Percentiles rank a stretch among this genome's conserved stretches.
Conservation (phyloP, 1,140 invertebrate genomes). For the Diorhabda elongata region DNA sequence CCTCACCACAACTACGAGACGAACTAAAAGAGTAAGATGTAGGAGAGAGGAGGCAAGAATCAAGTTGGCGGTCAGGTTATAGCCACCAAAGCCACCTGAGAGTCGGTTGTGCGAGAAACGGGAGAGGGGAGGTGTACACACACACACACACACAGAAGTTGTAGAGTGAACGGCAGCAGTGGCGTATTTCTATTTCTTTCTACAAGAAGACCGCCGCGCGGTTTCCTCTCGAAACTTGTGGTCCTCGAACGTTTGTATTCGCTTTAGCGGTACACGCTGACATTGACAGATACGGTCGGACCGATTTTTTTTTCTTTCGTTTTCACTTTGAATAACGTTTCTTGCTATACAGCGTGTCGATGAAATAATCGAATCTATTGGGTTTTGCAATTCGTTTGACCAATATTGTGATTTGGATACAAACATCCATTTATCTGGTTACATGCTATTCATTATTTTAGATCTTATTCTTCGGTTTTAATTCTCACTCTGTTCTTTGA, state of each 20-base stretch:
- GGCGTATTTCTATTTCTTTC: conserved; percentile 44
- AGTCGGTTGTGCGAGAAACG: conserved; percentile 11
- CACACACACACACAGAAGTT: conserved; percentile 30
- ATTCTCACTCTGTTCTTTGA: too few species aligned
- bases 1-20: conserved; percentile 10
- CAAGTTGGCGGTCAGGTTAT: conserved; percentile 19
- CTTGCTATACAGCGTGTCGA: too few species aligned
- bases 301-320: too few species aligned
- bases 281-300: too few species aligned
- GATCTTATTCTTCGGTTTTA: too few species aligned
- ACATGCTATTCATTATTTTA: too few species aligned
- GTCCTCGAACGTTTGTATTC: neutral
- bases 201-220: conserved; percentile 27
- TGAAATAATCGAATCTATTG: too few species aligned
- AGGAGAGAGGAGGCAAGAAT: conserved; percentile 15
- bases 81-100: conserved; percentile 16
- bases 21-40: conserved; percentile 10
- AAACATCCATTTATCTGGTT: too few species aligned
- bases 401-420: too few species aligned
- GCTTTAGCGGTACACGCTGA: too few species aligned
- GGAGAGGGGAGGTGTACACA: conserved; percentile 25
- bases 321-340: too few species aligned
- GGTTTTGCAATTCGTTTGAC: too few species aligned
- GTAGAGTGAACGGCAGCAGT: conserved; percentile 41
- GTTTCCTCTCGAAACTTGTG: neutral